These are phyloP conservation scores for Polydrusus cervinus DNA, from an alignment of 2,888 invertebrate genomes.

Conservation along the genomic window DNA sequence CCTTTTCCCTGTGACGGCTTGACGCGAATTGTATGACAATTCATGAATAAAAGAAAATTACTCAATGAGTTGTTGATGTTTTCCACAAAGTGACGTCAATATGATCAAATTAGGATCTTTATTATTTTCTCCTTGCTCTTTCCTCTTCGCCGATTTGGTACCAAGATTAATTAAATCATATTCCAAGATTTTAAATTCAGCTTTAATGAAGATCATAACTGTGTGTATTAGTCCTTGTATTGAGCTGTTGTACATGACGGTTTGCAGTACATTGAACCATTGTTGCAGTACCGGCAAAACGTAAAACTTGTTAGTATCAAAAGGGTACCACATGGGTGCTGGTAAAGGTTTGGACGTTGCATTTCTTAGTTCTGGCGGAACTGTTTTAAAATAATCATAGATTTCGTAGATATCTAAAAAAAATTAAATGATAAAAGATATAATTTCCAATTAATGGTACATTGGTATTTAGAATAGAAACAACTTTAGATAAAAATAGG, in stretches of 20 bases:
- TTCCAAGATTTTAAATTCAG: constrained; percentile 6
- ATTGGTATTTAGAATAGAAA: too few species aligned
- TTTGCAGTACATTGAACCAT: neutral
- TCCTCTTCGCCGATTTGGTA: neutral
- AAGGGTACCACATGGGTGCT: constrained; percentile 8
- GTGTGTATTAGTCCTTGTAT: constrained; percentile 8
- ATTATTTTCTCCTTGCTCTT: neutral
- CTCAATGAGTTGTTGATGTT: constrained; percentile 16
- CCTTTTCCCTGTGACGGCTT: too few species aligned
- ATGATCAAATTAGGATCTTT: neutral
- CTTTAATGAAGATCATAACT: constrained; percentile 7
- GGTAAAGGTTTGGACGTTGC: constrained; percentile 4
- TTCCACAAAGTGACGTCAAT: neutral
- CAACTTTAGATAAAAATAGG: too few species aligned
- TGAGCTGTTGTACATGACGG: neutral
- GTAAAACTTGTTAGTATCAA: neutral
- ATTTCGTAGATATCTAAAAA: constrained; percentile 2
- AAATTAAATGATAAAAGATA: too few species aligned
- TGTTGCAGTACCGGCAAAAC: neutral
- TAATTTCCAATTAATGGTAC: too few species aligned
- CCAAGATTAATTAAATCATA: neutral
- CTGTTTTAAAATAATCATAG: neutral
- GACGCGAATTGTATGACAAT: too few species aligned
- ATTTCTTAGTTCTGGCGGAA: neutral
- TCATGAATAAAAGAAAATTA: too few species aligned